Evolutionary conservation across 2,888 invertebrate species (phyloP).

Genomic region (Scaeva pyrastri): DNA sequence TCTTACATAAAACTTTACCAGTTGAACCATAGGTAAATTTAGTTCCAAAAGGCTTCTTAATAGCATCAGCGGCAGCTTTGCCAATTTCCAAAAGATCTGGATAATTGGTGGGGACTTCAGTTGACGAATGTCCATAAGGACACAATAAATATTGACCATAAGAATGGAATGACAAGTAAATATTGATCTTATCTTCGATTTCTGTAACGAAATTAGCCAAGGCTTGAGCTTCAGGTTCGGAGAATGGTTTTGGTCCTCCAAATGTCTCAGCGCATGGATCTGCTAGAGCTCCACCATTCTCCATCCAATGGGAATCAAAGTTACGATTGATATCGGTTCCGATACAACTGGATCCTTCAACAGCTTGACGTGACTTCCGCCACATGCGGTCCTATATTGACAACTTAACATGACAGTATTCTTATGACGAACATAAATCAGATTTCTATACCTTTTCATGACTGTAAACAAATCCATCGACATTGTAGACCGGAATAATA

Average conservation of each 20-base stretch:
- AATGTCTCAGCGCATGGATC: slow-evolving; percentile 84
- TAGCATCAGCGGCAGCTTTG: slow-evolving; percentile 84
- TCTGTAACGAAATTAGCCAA: slow-evolving; percentile 84
- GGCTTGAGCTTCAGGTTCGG: slow-evolving; percentile 85
- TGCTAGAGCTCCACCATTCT: slow-evolving; percentile 84
- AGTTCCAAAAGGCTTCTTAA: slow-evolving; percentile 84
- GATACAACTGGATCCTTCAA: slow-evolving; percentile 79
- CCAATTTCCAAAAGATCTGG: slow-evolving; percentile 84
- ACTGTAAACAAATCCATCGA: slow-evolving; percentile 90
- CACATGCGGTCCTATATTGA: slow-evolving; percentile 86
- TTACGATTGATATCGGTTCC: slow-evolving; percentile 83
- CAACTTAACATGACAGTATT: not conserved
- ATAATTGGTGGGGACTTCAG: slow-evolving; percentile 84
- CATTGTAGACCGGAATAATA: slow-evolving; percentile 89
- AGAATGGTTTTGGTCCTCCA: slow-evolving; percentile 85
- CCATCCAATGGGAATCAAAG: slow-evolving; percentile 82
- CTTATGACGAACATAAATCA: too few species aligned
- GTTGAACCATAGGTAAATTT: slow-evolving; percentile 85
- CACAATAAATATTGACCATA: slow-evolving; percentile 87
- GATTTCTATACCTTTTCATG: slow-evolving; percentile 85
- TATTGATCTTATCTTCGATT: slow-evolving; percentile 83
- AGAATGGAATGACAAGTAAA: slow-evolving; percentile 87
- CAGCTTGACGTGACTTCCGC: slow-evolving; percentile 87
- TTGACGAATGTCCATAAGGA: slow-evolving; percentile 85
- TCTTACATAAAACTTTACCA: slow-evolving; percentile 84